phyloP scores from a whole-genome alignment of 2,888 invertebrate genomes.

The Gymnoscelis rufifasciata region DNA sequence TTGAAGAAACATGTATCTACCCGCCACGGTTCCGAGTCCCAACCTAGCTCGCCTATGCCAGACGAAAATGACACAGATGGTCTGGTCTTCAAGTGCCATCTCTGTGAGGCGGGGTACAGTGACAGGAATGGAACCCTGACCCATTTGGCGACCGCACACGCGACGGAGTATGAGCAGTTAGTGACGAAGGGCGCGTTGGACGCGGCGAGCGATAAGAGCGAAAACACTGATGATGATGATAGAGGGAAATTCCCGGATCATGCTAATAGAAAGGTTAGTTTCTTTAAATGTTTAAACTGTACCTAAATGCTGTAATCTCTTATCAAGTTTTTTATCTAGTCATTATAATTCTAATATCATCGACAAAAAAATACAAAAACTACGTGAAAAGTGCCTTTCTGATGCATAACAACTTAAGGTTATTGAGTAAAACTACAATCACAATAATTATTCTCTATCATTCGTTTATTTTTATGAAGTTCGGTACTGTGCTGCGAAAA shows the following conservation, averaged over 20 bases:
- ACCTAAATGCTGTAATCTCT: no score
- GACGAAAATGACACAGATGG: constrained; percentile 73
- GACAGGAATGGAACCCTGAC: constrained; percentile 88
- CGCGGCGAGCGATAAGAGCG: constrained; percentile 80
- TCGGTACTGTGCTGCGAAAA: no score
- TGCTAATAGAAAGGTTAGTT: constrained; percentile 87
- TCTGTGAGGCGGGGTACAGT: constrained; percentile 92
- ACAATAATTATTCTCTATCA: no score
- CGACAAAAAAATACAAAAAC: no score
- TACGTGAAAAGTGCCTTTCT: no score
- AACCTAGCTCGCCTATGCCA: constrained; percentile 60
- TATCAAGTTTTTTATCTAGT: no score
- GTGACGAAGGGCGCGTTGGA: constrained; percentile 87
- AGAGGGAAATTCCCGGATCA: constrained; percentile 91
- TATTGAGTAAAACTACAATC: no score
- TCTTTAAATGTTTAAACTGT: background rate
- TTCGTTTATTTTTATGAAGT: no score
- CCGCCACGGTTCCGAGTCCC: constrained; percentile 80
- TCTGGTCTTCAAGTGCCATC: constrained; percentile 93
- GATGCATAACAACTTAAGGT: no score
- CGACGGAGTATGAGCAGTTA: constrained; percentile 88
- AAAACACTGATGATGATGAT: constrained; percentile 83
- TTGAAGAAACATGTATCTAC: constrained; percentile 87
- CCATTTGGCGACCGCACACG: constrained; percentile 87
- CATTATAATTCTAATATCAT: no score